phyloP scores from a whole-genome alignment of 2,113 vertebrate species.

The Loxodonta africana region DNA sequence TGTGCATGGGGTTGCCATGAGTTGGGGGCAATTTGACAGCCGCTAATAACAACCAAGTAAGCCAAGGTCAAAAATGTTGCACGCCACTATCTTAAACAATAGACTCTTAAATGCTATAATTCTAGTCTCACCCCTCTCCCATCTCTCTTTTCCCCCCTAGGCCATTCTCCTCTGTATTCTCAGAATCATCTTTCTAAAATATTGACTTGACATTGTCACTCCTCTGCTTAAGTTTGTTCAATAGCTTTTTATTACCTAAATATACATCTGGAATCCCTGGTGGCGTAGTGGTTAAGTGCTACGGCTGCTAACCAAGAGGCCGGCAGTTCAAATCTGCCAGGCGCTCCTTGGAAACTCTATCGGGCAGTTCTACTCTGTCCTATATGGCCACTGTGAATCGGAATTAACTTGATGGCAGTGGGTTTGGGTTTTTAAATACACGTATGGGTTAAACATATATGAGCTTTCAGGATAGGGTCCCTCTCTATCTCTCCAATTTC shows the following conservation, averaged over 20 bases:
- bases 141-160: background rate
- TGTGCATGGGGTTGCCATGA: no score
- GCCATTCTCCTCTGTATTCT: background rate
- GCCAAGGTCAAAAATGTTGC: background rate
- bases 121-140: background rate
- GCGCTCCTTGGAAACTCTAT: no score
- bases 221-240: background rate
- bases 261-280: no score
- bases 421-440: background rate
- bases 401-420: no score
- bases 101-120: background rate
- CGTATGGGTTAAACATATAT: background rate
- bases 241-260: background rate
- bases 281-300: no score
- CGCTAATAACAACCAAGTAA: background rate
- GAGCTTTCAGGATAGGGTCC: background rate
- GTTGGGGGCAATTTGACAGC: no score
- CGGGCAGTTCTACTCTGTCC: no score
- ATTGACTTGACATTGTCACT: background rate
- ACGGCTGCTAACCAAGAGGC: no score
- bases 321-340: no score
- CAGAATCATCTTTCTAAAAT: conserved; percentile 26
- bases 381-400: no score
- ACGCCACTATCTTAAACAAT: background rate
- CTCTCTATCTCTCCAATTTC: background rate